phyloP scores from a whole-genome alignment of 2,888 invertebrate genomes.

The Spialia ferax region DNA sequence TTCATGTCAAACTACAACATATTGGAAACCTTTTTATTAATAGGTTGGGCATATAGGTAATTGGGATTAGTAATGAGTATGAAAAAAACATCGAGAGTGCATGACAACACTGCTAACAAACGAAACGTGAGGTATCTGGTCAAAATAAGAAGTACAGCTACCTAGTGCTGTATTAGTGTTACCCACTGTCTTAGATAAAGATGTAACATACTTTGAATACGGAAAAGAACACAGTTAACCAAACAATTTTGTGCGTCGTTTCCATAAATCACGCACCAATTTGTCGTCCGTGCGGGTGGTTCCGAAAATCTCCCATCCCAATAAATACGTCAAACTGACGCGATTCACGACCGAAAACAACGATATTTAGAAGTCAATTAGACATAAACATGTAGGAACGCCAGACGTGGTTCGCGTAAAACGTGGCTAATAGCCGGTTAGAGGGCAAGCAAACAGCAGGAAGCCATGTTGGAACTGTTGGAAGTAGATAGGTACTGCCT shows the following conservation, averaged over 20 bases:
- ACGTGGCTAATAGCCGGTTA: constrained; percentile 75
- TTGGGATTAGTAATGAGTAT: too few relatives aligned
- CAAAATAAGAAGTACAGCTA: too few relatives aligned
- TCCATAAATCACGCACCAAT: constrained; percentile 34
- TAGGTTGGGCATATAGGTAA: too few relatives aligned
- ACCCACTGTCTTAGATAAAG: not conserved
- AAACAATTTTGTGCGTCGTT: constrained; percentile 19
- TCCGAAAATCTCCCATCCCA: constrained; percentile 58
- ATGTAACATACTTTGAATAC: too few relatives aligned
- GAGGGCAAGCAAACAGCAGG: constrained; percentile 78
- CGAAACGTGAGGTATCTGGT: too few relatives aligned
- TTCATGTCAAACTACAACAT: too few relatives aligned
- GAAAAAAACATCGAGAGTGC: too few relatives aligned
- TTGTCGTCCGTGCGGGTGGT: constrained; percentile 47
- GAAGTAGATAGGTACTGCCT: constrained; percentile 54
- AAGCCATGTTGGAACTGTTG: constrained; percentile 63
- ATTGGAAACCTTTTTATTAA: too few relatives aligned
- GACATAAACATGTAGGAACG: constrained; percentile 73
- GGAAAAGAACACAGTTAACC: not conserved
- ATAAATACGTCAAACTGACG: constrained; percentile 78
- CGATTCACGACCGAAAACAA: constrained; percentile 77
- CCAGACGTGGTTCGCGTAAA: constrained; percentile 74
- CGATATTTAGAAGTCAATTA: constrained; percentile 81
- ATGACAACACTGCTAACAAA: too few relatives aligned
- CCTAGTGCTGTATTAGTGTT: too few relatives aligned